Evolutionary conservation across 2,113 vertebrate genomes (phyloP), one percentile per base, ranked within the genome.

Genomic region (Oceanites oceanicus): DNA sequence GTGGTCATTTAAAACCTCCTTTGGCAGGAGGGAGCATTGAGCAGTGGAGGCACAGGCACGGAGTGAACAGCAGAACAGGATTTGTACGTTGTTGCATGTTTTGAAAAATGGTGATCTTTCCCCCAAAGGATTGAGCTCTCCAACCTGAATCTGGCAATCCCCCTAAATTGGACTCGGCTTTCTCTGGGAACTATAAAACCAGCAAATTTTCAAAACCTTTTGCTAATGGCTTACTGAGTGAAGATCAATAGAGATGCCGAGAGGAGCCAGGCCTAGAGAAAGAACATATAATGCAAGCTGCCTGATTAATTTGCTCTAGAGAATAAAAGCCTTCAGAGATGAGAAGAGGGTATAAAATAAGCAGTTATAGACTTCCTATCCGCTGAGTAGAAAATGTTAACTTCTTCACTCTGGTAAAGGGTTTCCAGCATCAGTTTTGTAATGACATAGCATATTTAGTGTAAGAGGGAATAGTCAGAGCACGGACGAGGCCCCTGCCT

Each of bases 261-360:
- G 94, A 95, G 74, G 94, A 97, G 92, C 94, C 91, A 89, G 91
- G 89, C 92, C 81, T 88, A 73, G 91, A 95, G 89, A 94, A 96
- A 82, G 92, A 95, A 72, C 94, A 25, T 82, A 87, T 75, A 95
- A 96, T 87, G 86, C 84, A 78, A 87, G 76, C 86, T 95, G 91
- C 94, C 79, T 92, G 91, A 94, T 95, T 94, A 96, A 95, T 95
- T 97, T 96, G 81, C 96, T 92, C 90, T 92, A 34, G 93, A 96
- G 96, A 96, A 90, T 93, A 96, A 96, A 93, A 96, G 65, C 87
- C 92, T 92, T 97, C 92, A 86, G 94, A 96, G 93, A 96, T 94
- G 93, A 94, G 93, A 96, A 82, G 81, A 88, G 77, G 77, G 78
- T 92, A 90, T 95, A 92, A 95, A 96, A 94, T 92, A 87, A 91